These are phyloP conservation scores for Thalassoma bifasciatum DNA, from an alignment of 2,113 vertebrate species.

Conservation along the genomic window DNA sequence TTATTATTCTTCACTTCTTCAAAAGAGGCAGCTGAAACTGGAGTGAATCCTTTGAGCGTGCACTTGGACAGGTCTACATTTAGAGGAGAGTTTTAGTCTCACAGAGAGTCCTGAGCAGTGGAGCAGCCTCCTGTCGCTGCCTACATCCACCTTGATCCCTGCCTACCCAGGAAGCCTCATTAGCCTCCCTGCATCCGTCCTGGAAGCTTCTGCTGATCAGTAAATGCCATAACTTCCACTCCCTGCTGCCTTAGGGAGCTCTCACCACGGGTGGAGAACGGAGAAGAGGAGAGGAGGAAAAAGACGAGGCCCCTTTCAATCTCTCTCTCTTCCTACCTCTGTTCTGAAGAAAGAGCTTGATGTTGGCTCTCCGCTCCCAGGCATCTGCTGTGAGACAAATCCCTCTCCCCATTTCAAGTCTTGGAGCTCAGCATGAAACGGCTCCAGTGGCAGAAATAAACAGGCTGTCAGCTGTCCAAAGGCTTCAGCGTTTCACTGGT, in stretches of 20 bases:
- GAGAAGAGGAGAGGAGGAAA: slow-evolving; percentile 7
- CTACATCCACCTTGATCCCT: slow-evolving; percentile 51
- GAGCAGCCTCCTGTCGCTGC: slow-evolving; percentile 16
- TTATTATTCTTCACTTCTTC: slow-evolving; percentile 7
- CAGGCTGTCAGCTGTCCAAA: neutral
- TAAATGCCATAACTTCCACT: slow-evolving; percentile 72
- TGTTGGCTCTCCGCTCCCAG: slow-evolving; percentile 15
- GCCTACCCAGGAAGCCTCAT: slow-evolving; percentile 64
- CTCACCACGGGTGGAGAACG: slow-evolving; percentile 27
- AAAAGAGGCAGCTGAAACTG: slow-evolving; percentile 8
- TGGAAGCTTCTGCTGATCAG: slow-evolving; percentile 63
- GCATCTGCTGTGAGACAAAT: slow-evolving; percentile 28
- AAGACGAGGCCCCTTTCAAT: neutral
- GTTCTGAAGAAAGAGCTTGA: neutral
- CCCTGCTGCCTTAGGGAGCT: slow-evolving; percentile 51
- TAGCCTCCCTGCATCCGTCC: slow-evolving; percentile 62
- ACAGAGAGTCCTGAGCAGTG: slow-evolving; percentile 21
- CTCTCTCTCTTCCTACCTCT: neutral
- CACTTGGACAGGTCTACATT: neutral
- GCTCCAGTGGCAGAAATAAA: slow-evolving; percentile 7
- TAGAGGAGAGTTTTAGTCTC: slow-evolving; percentile 19
- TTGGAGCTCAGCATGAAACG: slow-evolving; percentile 26
- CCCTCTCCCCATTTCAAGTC: slow-evolving; percentile 27
- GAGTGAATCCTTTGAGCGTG: neutral
- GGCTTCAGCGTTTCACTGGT: slow-evolving; percentile 4